These are phyloP conservation scores for Pelochelys cantorii DNA, from an alignment of 2,797 vertebrate genomes.

Conservation along the genomic window DNA sequence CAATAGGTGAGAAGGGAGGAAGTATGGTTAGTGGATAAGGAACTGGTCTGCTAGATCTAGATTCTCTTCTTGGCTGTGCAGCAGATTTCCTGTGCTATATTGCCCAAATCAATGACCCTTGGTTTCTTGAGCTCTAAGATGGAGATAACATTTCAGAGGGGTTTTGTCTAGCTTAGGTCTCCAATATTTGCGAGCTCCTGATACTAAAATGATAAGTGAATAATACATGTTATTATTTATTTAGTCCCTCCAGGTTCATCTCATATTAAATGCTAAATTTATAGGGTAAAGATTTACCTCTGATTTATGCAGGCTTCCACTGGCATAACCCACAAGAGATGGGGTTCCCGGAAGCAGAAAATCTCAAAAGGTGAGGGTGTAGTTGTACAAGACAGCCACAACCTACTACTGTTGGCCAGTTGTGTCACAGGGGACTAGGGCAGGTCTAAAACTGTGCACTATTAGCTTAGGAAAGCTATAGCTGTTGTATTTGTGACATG, in stretches of 20 bases:
- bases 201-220: neutral
- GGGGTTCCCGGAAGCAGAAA: rapidly evolving
- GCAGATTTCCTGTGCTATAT: neutral
- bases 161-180: neutral
- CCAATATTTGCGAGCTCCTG: neutral
- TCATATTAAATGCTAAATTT: neutral
- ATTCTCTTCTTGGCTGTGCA: neutral
- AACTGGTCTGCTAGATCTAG: neutral
- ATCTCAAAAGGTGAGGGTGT: neutral
- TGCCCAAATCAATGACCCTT: neutral
- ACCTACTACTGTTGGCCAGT: no score
- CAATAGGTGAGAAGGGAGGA: neutral
- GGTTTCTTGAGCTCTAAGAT: neutral
- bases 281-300: neutral
- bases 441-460: neutral
- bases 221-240: neutral
- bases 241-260: neutral
- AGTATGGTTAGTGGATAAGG: neutral
- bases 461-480: neutral
- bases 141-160: neutral
- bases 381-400: neutral
- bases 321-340: neutral
- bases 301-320: neutral
- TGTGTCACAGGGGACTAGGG: neutral
- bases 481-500: neutral